Evolutionary conservation across 2,113 vertebrate species (phyloP), one percentile per base, ranked within the genome.

Genomic region (Sitta europaea): DNA sequence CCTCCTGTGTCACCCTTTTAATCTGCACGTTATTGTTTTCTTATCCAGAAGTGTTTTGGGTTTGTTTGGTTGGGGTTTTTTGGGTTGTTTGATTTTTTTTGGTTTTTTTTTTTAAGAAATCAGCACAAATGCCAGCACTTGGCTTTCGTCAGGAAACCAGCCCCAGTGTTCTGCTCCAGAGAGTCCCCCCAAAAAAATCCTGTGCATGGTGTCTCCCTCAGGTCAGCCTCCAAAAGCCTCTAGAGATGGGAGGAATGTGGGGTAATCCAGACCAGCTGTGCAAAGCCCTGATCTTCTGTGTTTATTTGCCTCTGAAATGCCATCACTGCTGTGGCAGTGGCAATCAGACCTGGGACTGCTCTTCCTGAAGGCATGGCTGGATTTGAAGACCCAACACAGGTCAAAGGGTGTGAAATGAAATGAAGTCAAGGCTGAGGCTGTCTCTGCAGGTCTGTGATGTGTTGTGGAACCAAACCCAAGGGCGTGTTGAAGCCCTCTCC

Each of bases 21-120:
- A 75, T 88, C 77, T 94, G 71, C 68, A 94, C 55, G 19, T 82
- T 45, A 87, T 93, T 94, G 83, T 96, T 96, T 90, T 28, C 74
- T 81, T 80, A 59, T 71, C 74, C 85, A 92, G 55, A 90, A 84
- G 12, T 48, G 53, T 0, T 81, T 51, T 36, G 43, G 36, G 21
- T 8, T 66, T 73, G 33, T 12, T 68, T 78, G 11, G 4, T n/a
- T 33, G 27, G 43, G 43, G 16, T 22, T 19, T 15, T 18, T 12
- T 43, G 6, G 76, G 15, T 59, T 12, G 3, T 7, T 38, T 3
- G 10, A 5, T 6, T 53, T 79, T 48, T 76, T 27, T 23, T 10
- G 40, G 40, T 40, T 25, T 12, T 21, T 16, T 54, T 61, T 86
- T 54, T 77, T 23, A 51, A 78, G 38, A 83, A 78, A 80, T 89